A percentile compares a stretch with the other conserved stretches of the same genome.
These are phyloP conservation scores for Cerastis leucographa DNA, from an alignment of 2,888 invertebrate species.

Conservation along the genomic window DNA sequence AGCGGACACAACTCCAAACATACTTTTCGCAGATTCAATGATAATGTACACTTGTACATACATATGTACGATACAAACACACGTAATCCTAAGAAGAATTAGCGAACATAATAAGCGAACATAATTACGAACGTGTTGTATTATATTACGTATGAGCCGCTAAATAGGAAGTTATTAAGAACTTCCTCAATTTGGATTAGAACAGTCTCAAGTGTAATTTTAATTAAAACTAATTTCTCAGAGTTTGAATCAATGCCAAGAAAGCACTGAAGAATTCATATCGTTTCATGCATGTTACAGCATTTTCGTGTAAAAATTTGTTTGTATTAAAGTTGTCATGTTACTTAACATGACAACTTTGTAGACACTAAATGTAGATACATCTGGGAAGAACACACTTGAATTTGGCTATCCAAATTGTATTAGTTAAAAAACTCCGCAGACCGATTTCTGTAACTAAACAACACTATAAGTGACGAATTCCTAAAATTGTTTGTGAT, in stretches of 20 bases:
- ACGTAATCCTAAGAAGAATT: conserved; percentile 61
- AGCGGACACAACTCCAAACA: conserved; percentile 56
- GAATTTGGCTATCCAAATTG: too few species aligned
- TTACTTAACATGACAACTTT: too few species aligned
- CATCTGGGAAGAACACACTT: neutral
- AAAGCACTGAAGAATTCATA: conserved; percentile 14
- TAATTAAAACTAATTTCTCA: conserved; percentile 50
- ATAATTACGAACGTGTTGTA: conserved; percentile 47
- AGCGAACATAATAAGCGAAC: conserved; percentile 57
- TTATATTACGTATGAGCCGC: conserved; percentile 39
- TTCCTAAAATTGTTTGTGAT: too few species aligned
- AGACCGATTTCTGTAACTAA: neutral
- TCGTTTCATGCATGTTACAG: neutral
- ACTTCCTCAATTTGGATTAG: conserved; percentile 61
- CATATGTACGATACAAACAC: conserved; percentile 27
- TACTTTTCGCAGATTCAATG: conserved; percentile 56
- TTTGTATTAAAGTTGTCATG: neutral
- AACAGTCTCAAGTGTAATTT: conserved; percentile 27
- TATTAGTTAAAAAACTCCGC: neutral
- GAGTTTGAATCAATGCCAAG: conserved; percentile 34
- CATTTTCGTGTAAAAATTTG: conserved; percentile 17
- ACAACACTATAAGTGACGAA: neutral
- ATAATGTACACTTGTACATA: conserved; percentile 50
- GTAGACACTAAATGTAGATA: neutral
- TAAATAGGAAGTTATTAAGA: conserved; percentile 63